A percentile compares a stretch with the other conserved stretches of the same genome.
Conservation (phyloP, 2,797 vertebrate genomes). For the Phrynocephalus vlangalii region DNA sequence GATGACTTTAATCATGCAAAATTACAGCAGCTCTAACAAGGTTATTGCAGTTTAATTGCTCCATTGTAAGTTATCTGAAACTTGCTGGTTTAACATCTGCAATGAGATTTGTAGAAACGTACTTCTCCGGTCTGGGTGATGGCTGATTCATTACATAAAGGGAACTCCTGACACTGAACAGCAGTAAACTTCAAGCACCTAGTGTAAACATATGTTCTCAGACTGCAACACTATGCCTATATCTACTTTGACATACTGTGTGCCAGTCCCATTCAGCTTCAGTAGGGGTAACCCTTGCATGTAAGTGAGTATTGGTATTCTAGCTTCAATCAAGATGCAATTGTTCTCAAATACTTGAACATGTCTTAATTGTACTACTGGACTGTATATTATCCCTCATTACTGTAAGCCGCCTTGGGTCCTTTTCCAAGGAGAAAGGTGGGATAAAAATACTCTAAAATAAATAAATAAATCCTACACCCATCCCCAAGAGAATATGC, state of each 20-base stretch:
- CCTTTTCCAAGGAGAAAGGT: too few relatives aligned
- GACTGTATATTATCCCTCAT: too few relatives aligned
- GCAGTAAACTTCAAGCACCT: neutral
- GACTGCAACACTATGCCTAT: neutral
- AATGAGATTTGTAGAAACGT: neutral
- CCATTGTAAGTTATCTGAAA: neutral
- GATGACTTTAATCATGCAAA: neutral
- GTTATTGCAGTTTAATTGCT: neutral
- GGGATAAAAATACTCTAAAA: too few relatives aligned
- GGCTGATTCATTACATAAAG: neutral
- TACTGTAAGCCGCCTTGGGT: too few relatives aligned
- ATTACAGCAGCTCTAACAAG: constrained; percentile 9
- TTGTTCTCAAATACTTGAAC: neutral
- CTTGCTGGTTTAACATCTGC: neutral
- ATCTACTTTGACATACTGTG: neutral
- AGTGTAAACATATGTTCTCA: neutral
- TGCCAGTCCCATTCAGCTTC: neutral
- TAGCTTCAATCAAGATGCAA: neutral
- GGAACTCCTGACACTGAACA: neutral
- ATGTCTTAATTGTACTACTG: too few relatives aligned
- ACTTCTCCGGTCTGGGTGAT: neutral
- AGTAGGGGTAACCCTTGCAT: neutral
- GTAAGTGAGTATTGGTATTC: neutral
- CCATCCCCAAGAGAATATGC: neutral
- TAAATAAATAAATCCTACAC: too few relatives aligned